These are phyloP conservation scores for Diplodus puntazzo DNA, from an alignment of 2,797 vertebrate genomes.

Conservation along the genomic window DNA sequence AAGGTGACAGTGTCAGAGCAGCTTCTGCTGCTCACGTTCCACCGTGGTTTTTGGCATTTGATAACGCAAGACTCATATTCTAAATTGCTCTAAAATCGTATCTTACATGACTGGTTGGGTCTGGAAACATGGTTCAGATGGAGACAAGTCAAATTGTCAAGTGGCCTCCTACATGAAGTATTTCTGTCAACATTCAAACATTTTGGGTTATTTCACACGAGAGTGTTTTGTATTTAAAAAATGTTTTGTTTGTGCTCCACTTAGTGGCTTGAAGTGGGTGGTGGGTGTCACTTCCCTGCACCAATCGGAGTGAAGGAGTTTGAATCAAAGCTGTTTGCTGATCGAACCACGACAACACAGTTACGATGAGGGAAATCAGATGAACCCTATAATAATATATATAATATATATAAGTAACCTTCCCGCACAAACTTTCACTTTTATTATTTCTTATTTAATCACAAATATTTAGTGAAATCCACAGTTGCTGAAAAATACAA, in stretches of 20 bases:
- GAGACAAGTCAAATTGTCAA: not conserved
- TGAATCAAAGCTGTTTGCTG: not conserved
- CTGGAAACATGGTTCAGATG: not conserved
- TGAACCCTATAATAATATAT: too few species aligned
- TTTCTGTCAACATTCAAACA: not conserved
- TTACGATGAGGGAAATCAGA: not conserved
- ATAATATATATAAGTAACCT: not conserved
- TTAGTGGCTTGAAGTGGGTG: not conserved
- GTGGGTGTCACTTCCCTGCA: not conserved
- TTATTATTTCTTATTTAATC: not conserved
- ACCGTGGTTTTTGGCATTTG: conserved; percentile 21
- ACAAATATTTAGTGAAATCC: not conserved
- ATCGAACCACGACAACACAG: not conserved
- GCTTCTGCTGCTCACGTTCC: conserved; percentile 6
- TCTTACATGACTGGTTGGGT: not conserved
- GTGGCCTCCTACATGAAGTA: not conserved
- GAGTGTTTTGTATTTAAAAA: not conserved
- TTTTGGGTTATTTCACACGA: not conserved
- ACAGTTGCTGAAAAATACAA: not conserved
- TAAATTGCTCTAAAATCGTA: conserved; percentile 21
- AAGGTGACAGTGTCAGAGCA: conserved; percentile 33
- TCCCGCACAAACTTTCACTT: not conserved
- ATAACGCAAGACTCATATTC: conserved; percentile 11
- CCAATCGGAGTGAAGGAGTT: not conserved
- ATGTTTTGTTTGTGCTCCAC: not conserved